phyloP scores from a whole-genome alignment of 2,113 vertebrate species.

The Isichthys henryi region DNA sequence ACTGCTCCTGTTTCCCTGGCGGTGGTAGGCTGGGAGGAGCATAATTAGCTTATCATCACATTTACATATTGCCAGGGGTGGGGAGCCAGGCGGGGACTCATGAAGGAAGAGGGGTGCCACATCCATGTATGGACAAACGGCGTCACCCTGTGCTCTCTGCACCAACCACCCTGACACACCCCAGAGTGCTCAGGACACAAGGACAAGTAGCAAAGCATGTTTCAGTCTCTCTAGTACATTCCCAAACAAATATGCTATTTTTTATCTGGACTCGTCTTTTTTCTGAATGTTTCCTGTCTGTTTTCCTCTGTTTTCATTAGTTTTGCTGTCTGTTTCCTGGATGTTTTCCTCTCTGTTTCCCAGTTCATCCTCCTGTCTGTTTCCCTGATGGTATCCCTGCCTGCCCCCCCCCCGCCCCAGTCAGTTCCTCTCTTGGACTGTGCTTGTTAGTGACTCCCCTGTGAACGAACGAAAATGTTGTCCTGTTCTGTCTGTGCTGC shows the following conservation, averaged over 20 bases:
- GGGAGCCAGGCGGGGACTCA: not conserved
- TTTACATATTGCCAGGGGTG: not conserved
- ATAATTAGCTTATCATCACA: constrained; percentile 15
- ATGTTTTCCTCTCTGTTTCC: not conserved
- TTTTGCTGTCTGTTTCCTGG: not conserved
- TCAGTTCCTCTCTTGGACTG: not conserved
- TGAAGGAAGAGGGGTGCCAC: not conserved
- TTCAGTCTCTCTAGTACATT: not conserved
- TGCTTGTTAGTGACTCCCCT: constrained; percentile 1
- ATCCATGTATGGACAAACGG: not conserved
- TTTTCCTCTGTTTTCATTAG: not conserved
- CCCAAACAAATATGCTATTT: not conserved
- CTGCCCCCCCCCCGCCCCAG: not conserved
- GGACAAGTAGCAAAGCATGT: not conserved
- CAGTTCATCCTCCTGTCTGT: not conserved
- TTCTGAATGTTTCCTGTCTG: not conserved
- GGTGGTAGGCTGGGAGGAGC: not conserved
- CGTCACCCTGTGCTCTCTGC: not conserved
- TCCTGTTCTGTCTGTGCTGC: not conserved
- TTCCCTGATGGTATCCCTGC: not conserved
- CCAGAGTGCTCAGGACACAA: not conserved
- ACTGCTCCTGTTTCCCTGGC: not conserved
- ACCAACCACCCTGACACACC: not conserved
- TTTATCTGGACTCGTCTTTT: not conserved
- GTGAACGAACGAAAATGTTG: not conserved